Base-by-base conservation (phyloP, 2,888 invertebrate genomes). In the Melipona bicolor region DNA sequence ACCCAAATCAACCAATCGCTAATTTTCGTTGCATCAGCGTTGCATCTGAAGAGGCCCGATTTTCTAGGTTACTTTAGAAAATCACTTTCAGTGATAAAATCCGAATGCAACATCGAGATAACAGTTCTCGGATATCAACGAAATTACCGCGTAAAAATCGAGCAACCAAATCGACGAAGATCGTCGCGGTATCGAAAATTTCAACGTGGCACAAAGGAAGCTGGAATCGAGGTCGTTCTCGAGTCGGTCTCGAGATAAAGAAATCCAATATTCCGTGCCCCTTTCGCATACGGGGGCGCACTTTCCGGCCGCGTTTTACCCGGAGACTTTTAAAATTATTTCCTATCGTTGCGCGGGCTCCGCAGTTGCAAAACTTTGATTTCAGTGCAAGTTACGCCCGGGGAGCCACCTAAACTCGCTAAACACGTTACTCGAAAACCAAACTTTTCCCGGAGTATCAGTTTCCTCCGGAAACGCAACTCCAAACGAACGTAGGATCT, bases 391-490 rank as follows among this genome's bases (percentile, higher is more conserved):
- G 50, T 50, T 68, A 17, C 5, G 27, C 19, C 19, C 21, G 19
- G 19, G 43, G 49, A 68, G 49, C 50, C 24, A 50, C 67, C 50
- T 68, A 68, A 68, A 68, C 68, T 68, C 50, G 27, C 67, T 67
- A 68, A 68, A 68, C 68, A 24, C 49, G 24, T 68, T 68, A 68
- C 50, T 11, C 19, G 17, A 68, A 50, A 68, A 50, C 24, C 24
- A 9, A 67, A 67, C 43, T 67, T 67, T 67, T 49, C n/a, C 24
- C n/a, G 5, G 24, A 36, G 67, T 67, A 49, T 67, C 67, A 49
- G n/a, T 49, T 67, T 49, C 67, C 24, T 24, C 6, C 49, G 36
- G 36, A n/a, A 24, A 24, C 43, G 32, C 32, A 67, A 43, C 43
- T 43, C 24, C 4, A 49, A 15, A 13, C 21, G 4, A 13, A 32